Evolutionary conservation across 2,113 vertebrate genomes (phyloP).

Genomic region (Phalacrocorax brasilianus): DNA sequence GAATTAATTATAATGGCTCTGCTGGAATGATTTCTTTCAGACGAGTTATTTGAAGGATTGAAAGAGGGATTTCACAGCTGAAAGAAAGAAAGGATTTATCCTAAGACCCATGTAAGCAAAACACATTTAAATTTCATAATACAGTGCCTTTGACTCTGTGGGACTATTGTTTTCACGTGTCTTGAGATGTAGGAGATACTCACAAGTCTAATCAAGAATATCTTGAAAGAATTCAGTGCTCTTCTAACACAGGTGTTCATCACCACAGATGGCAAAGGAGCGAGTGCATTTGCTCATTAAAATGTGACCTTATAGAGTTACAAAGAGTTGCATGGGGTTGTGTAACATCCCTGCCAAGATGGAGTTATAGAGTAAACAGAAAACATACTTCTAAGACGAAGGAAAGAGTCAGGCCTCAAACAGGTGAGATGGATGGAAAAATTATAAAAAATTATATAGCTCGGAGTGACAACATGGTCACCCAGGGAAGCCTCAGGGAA

Average conservation of each 20-base stretch:
- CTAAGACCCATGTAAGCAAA: slow-evolving; percentile 53
- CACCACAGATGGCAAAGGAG: slow-evolving; percentile 10
- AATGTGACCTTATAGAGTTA: slow-evolving; percentile 38
- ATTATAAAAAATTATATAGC: background rate
- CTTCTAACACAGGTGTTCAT: slow-evolving; percentile 55
- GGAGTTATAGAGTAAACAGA: background rate
- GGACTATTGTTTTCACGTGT: slow-evolving; percentile 48
- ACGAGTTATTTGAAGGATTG: slow-evolving; percentile 38
- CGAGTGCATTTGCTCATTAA: slow-evolving; percentile 31
- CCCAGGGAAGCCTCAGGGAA: background rate
- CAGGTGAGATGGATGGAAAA: background rate
- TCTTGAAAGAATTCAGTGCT: slow-evolving; percentile 24
- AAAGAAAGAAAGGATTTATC: slow-evolving; percentile 62
- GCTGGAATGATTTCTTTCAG: slow-evolving; percentile 58
- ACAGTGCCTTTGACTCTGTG: slow-evolving; percentile 22
- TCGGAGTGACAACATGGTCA: background rate
- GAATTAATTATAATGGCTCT: slow-evolving; percentile 57
- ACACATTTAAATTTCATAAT: slow-evolving; percentile 48
- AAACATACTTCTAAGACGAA: background rate
- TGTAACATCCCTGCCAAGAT: background rate
- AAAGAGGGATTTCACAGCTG: slow-evolving; percentile 60
- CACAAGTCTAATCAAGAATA: slow-evolving; percentile 41
- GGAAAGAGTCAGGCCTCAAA: background rate
- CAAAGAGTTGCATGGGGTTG: background rate
- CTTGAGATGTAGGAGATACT: slow-evolving; percentile 52